Evolutionary conservation across 2,888 invertebrate genomes (phyloP), one percentile per base, ranked within the genome.

Genomic region (Drosophila mimica): DNA sequence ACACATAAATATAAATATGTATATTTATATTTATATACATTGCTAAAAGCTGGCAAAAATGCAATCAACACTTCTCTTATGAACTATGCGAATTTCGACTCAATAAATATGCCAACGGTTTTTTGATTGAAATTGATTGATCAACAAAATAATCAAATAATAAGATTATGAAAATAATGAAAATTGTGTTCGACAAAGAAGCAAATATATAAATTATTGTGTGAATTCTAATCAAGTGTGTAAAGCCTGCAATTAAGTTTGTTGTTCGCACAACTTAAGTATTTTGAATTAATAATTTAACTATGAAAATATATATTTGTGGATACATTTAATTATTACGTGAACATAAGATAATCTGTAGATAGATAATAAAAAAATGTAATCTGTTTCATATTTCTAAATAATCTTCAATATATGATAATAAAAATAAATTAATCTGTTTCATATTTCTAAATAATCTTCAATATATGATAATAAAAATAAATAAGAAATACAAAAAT

Each of bases 91-190:
- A n/a, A 2, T 13, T 20, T 20, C 20, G 13, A 28, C 25, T 28
- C 15, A 9, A 25, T 28, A 15, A 51, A 59, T 28, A 9, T 59
- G 33, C 8, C 8, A 33, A 17, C 34, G 25, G 53, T 15, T 30
- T 28, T n/a, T 52, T 36, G 30, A 52, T 52, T 51, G 28, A 59
- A 30, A 13, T 34, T 34, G 33, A 60, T 60, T 46, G 38, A 38
- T n/a, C 11, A 40, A 20, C 30, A 31, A 48, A 46, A 46, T 15
- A 25, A 25, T 25, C 25, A 25, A 25, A 4, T 15, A 46, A n/a
- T 5, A n/a, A 5, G n/a, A 40, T n/a, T 5, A 40, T n/a, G n/a
- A n/a, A n/a, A n/a, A n/a, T n/a, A 25, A 8, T 15, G 15, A 25
- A 46, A 46, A 46, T 15, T 25, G 4, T 15, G 4, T 46, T 20